Evolutionary conservation across 2,888 invertebrate species (phyloP), one percentile per base, ranked within the genome.

Genomic region (Lasioglossum vierecki): DNA sequence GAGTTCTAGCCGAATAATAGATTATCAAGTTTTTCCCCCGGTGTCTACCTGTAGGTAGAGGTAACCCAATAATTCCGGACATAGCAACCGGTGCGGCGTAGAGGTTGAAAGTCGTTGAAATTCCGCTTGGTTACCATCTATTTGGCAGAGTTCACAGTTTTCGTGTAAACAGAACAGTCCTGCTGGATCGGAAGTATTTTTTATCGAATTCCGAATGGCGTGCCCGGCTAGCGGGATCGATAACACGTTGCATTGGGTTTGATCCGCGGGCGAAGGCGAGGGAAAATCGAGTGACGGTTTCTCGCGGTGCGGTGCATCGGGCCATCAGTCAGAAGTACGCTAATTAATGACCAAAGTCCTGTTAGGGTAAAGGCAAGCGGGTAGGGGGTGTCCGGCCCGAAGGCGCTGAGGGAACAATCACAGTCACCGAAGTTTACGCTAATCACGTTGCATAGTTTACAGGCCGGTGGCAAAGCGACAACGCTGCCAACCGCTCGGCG

Each of bases 371-470:
- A 30, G 68, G 71, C 46, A 72, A 44, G 53, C 79, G 83, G 83
- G 57, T 57, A 46, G 57, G 79, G 83, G 81, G 46, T 72, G 77
- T 72, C 70, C 71, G 68, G 75, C 80, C 76, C 76, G 77, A 87
- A 89, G 89, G 86, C 89, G 84, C 84, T 85, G 80, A 70, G 85
- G 85, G 89, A 90, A 91, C 91, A 91, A 91, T 91, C 91, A 84
- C 86, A 89, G 91, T 90, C 88, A 77, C 88, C 86, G 75, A 91
- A 91, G 88, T 91, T 91, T 78, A 66, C 78, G 86, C 88, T 92
- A 92, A 92, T 92, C 90, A 86, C 84, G 88, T 89, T 88, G 88
- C 91, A 92, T 92, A 91, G 92, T 92, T 92, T 88, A 88, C 87
- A 82, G 82, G 77, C 79, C 85, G 79, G 70, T 79, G 86, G 79